A percentile compares a stretch with the other conserved stretches of the same genome.
These are phyloP conservation scores for Cossypha niveicapilla DNA, from an alignment of 2,797 vertebrate species.

Conservation along the genomic window DNA sequence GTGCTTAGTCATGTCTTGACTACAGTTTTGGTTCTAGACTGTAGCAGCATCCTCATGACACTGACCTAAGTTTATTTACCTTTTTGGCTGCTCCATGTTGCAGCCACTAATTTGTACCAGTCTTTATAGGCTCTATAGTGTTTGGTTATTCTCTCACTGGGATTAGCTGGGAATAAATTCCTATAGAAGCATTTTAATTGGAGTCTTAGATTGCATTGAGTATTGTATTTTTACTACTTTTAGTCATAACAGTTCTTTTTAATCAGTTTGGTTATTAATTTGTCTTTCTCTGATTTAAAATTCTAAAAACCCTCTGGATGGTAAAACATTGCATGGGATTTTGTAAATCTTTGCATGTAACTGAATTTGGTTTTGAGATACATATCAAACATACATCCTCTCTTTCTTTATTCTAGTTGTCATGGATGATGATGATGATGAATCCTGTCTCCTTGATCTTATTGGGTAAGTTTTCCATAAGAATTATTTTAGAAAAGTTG, in stretches of 20 bases:
- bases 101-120: not conserved
- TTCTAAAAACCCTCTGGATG: rapidly evolving
- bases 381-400: not conserved
- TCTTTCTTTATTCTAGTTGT: conserved; percentile 83
- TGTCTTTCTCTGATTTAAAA: not conserved
- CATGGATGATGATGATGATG: conserved; percentile 99
- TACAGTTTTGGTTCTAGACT: not conserved
- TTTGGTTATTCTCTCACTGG: not conserved
- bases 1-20: not conserved
- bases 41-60: not conserved
- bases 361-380: not conserved
- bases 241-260: not conserved
- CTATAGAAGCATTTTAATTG: not conserved
- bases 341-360: not conserved
- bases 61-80: not conserved
- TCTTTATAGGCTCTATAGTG: not conserved
- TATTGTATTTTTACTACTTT: not conserved
- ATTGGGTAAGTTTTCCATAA: conserved; percentile 86
- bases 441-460: conserved; percentile 99
- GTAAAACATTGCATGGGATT: not conserved
- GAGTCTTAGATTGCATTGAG: not conserved
- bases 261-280: not conserved
- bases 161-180: not conserved
- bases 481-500: not conserved
- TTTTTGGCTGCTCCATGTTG: not conserved